A percentile compares a stretch with the other conserved stretches of the same genome.
These are phyloP conservation scores for Spinus olivaceus DNA, from an alignment of 2,797 vertebrate genomes.

Conservation along the genomic window DNA sequence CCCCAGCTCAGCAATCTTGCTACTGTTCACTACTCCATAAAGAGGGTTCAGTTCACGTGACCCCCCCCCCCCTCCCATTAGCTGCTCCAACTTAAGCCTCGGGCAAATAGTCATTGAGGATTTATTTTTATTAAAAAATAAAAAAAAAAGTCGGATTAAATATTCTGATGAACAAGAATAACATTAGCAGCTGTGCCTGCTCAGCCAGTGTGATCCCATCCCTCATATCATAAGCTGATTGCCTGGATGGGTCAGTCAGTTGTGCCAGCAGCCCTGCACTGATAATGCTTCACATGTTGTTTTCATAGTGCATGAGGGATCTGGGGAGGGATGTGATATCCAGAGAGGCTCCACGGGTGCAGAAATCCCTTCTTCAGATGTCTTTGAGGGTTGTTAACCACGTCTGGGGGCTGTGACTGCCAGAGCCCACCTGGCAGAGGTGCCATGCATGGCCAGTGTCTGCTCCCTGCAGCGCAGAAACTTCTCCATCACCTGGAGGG, in stretches of 20 bases:
- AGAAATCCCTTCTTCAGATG: not conserved
- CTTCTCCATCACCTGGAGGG: not conserved
- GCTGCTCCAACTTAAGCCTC: conserved; percentile 51
- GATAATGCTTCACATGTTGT: not conserved
- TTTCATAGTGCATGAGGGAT: not conserved
- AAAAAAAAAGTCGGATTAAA: conserved; percentile 27
- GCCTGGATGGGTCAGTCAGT: conserved; percentile 35
- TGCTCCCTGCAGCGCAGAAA: rapidly evolving
- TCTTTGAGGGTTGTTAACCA: not conserved
- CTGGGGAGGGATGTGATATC: not conserved
- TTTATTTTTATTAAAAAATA: conserved; percentile 64
- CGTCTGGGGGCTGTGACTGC: not conserved
- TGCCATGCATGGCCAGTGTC: rapidly evolving
- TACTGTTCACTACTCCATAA: not conserved
- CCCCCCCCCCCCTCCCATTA: not conserved
- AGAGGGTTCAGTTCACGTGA: not conserved
- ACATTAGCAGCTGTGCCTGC: conserved; percentile 62
- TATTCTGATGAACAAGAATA: conserved; percentile 63
- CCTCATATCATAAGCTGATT: conserved; percentile 58
- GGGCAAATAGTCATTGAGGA: conserved; percentile 65
- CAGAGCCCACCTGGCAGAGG: not conserved
- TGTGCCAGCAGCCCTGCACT: not conserved
- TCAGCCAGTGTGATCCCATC: conserved; percentile 37
- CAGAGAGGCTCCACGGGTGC: not conserved
- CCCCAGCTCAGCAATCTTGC: not conserved